phyloP scores from a whole-genome alignment of 2,888 invertebrate species.

The Hydraecia micacea region DNA sequence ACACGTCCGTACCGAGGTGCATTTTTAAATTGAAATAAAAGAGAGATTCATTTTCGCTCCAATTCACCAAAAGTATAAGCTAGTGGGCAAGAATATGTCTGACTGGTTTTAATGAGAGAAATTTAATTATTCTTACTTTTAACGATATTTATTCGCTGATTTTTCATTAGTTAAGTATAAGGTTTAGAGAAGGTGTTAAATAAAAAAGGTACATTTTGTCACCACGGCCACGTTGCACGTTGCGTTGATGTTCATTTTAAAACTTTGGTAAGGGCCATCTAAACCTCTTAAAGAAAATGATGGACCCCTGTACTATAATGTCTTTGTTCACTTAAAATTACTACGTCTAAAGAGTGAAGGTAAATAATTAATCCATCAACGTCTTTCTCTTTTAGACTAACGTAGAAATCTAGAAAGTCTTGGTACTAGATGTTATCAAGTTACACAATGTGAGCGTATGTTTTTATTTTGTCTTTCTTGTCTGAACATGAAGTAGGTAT shows the following conservation, averaged over 20 bases:
- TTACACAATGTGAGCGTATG: slow-evolving; percentile 46
- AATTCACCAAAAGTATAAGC: slow-evolving; percentile 68
- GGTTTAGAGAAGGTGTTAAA: background rate
- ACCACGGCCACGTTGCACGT: background rate
- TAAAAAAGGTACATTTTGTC: slow-evolving; percentile 6
- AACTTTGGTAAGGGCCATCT: slow-evolving; percentile 30
- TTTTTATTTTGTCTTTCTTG: slow-evolving; percentile 26
- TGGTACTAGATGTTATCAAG: slow-evolving; percentile 23
- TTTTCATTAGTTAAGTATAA: slow-evolving; percentile 31
- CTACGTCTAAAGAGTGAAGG: slow-evolving; percentile 37
- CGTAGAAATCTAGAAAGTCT: slow-evolving; percentile 56
- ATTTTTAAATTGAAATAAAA: slow-evolving; percentile 80
- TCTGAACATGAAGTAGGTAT: background rate
- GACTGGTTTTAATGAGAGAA: slow-evolving; percentile 66
- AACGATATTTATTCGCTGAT: slow-evolving; percentile 16
- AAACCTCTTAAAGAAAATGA: slow-evolving; percentile 34
- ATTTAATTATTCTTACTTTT: slow-evolving; percentile 62
- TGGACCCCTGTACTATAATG: slow-evolving; percentile 37
- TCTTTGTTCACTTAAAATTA: slow-evolving; percentile 55
- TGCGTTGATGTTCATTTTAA: slow-evolving; percentile 27
- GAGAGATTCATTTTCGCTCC: slow-evolving; percentile 76
- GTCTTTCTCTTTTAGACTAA: slow-evolving; percentile 56
- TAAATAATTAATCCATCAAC: slow-evolving; percentile 36
- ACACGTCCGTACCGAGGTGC: slow-evolving; percentile 73
- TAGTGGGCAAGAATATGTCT: slow-evolving; percentile 63